phyloP scores from a whole-genome alignment of 1,140 invertebrate genomes.

The Cepaea nemoralis region DNA sequence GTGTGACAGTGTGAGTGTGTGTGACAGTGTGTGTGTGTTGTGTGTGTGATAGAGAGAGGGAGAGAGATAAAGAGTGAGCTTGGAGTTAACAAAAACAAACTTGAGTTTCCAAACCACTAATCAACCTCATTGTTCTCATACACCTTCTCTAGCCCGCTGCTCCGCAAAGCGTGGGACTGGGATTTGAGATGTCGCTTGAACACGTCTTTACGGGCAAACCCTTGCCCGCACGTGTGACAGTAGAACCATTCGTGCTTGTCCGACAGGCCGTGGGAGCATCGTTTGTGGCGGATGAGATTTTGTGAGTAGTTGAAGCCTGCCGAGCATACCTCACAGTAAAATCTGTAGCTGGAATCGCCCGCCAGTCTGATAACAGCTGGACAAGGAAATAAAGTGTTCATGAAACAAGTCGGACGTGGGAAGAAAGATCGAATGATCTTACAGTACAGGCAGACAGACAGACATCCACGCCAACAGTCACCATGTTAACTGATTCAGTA shows the following conservation, averaged over 20 bases:
- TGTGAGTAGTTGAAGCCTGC: slow-evolving; percentile 24
- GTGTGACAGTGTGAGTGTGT: too few species aligned
- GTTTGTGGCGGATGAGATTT: slow-evolving; percentile 15
- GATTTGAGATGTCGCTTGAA: slow-evolving; percentile 10
- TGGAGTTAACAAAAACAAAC: too few species aligned
- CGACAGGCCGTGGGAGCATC: slow-evolving; percentile 16
- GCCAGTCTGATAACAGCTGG: background rate
- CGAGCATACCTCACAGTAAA: slow-evolving; percentile 21
- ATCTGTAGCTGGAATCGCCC: background rate
- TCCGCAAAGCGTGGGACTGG: background rate
- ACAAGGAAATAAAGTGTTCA: slow-evolving; percentile 1
- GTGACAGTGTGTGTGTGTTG: too few species aligned
- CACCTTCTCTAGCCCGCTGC: background rate
- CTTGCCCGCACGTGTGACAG: slow-evolving; percentile 5
- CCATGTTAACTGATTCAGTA: too few species aligned
- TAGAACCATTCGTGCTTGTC: slow-evolving; percentile 20
- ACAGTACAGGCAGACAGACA: too few species aligned
- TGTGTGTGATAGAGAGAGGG: too few species aligned
- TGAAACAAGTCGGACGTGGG: too few species aligned
- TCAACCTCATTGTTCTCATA: background rate
- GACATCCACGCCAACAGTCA: too few species aligned
- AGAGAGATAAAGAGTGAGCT: too few species aligned
- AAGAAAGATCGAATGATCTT: too few species aligned
- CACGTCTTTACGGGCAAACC: slow-evolving; percentile 16
- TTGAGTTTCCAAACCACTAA: too few species aligned